These are phyloP conservation scores for Erannis defoliaria DNA, from an alignment of 2,888 invertebrate genomes.

Conservation along the genomic window DNA sequence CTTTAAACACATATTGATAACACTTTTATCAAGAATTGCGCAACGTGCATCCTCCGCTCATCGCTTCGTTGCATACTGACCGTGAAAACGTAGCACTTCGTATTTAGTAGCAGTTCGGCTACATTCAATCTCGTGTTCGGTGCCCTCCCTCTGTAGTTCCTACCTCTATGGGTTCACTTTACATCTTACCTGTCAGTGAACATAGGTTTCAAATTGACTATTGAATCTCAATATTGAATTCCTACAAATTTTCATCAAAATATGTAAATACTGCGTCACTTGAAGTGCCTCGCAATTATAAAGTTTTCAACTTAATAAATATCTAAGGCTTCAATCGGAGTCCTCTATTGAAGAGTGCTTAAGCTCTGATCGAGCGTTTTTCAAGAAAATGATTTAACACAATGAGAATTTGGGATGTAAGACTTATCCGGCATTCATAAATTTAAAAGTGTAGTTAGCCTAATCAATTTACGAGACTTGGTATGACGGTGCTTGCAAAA, in stretches of 20 bases:
- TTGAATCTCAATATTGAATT: conserved; percentile 1
- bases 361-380: conserved; percentile 28
- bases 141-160: no score
- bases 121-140: no score
- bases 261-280: conserved; percentile 22
- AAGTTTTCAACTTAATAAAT: conserved; percentile 38
- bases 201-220: neutral
- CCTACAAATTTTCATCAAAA: conserved; percentile 18
- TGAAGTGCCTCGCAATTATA: conserved; percentile 19
- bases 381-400: conserved; percentile 17
- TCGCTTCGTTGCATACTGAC: no score
- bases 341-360: conserved; percentile 28
- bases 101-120: no score
- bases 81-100: no score
- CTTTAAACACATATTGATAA: no score
- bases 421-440: neutral
- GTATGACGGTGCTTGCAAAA: no score
- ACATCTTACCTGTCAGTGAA: neutral
- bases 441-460: no score
- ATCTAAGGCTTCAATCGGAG: conserved; percentile 20
- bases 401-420: conserved; percentile 1
- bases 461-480: no score
- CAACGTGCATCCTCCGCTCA: no score
- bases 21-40: no score
- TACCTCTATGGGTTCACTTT: neutral